phyloP scores from a whole-genome alignment of 2,888 invertebrate genomes.

The Sisyra terminalis region DNA sequence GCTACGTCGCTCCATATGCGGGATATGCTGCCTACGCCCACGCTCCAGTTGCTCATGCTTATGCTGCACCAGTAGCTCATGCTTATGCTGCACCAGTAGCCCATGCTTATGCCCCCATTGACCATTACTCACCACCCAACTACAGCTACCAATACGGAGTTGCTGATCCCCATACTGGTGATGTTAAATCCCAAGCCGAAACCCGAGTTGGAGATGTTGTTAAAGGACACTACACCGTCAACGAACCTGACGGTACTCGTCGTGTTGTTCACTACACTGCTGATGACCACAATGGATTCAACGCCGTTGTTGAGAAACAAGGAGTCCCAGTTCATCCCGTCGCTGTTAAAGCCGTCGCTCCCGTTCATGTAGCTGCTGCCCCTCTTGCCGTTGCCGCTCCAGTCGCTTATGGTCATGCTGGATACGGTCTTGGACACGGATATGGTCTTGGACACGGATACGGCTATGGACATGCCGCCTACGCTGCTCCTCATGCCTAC shows the following conservation, averaged over 20 bases:
- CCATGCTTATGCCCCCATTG: conserved; percentile 1
- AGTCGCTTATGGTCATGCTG: conserved; percentile 13
- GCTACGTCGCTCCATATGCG: neutral
- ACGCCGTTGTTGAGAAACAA: conserved; percentile 1
- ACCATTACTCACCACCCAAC: conserved; percentile 13
- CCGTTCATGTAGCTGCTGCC: neutral
- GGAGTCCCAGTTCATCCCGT: neutral
- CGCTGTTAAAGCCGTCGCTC: neutral
- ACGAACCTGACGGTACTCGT: conserved; percentile 2
- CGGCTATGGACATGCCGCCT: conserved; percentile 1
- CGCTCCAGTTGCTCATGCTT: neutral
- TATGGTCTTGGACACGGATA: conserved; percentile 11
- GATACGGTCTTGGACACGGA: conserved; percentile 15
- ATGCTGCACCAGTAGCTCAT: neutral
- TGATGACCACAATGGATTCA: conserved; percentile 5
- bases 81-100: neutral
- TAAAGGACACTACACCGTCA: conserved; percentile 15
- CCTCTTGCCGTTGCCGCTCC: conserved; percentile 1
- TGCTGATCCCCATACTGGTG: conserved; percentile 16
- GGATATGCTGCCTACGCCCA: conserved; percentile 8
- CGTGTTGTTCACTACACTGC: conserved; percentile 6
- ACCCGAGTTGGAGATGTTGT: conserved; percentile 17
- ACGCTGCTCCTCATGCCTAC: conserved; percentile 3
- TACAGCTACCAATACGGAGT: conserved; percentile 18
- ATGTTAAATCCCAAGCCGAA: conserved; percentile 17